Evolutionary conservation across 2,888 invertebrate genomes (phyloP).

Genomic region (Troilus luridus): DNA sequence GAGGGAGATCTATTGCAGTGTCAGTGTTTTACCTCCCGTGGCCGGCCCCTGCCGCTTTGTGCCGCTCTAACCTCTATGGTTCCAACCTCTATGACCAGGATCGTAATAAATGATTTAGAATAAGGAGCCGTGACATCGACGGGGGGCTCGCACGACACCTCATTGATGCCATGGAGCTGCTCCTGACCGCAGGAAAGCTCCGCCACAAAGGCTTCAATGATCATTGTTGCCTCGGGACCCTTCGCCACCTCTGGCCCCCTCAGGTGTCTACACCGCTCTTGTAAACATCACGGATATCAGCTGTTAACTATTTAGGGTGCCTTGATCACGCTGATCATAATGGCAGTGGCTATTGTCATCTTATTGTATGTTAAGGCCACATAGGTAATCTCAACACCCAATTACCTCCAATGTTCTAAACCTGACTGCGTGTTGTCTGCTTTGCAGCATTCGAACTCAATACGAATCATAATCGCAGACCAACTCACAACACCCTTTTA

Average conservation of each 20-base stretch:
- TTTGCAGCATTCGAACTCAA: too few species aligned
- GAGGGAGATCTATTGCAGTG: not conserved
- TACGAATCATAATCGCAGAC: too few species aligned
- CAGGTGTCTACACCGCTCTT: not conserved
- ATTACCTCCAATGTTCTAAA: not conserved
- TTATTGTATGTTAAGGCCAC: not conserved
- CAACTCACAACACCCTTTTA: too few species aligned
- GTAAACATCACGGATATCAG: conserved; percentile 16
- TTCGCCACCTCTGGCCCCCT: not conserved
- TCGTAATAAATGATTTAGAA: conserved; percentile 20
- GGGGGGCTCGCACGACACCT: not conserved
- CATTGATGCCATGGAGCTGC: not conserved
- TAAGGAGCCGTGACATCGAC: not conserved
- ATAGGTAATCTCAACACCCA: not conserved
- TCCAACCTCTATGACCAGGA: not conserved
- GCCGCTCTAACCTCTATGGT: not conserved
- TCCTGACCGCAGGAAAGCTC: not conserved
- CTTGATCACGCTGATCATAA: not conserved
- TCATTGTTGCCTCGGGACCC: not conserved
- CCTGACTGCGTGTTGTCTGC: too few species aligned
- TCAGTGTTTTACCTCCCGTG: not conserved
- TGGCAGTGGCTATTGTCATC: not conserved
- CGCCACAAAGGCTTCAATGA: not conserved
- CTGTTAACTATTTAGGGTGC: not conserved
- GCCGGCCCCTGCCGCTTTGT: not conserved